These are phyloP conservation scores for Netelia inedita DNA, from an alignment of 2,888 invertebrate species.

Conservation along the genomic window DNA sequence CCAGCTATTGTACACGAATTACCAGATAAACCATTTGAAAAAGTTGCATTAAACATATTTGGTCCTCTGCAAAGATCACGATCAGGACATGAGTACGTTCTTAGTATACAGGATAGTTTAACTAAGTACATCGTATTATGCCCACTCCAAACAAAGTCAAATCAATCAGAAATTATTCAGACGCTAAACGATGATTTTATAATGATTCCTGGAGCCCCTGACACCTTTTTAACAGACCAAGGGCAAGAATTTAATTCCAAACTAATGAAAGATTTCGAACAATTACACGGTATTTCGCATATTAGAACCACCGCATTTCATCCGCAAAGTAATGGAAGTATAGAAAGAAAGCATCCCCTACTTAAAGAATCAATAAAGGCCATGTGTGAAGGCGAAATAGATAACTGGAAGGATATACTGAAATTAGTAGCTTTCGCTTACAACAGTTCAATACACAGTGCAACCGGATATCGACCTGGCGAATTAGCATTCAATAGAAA, in stretches of 20 bases:
- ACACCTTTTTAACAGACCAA: conserved; percentile 53
- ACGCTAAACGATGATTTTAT: conserved; percentile 50
- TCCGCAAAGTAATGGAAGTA: conserved; percentile 62
- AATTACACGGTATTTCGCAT: conserved; percentile 51
- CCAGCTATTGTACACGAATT: conserved; percentile 43
- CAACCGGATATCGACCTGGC: conserved; percentile 57
- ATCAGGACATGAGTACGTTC: conserved; percentile 62
- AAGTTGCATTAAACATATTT: conserved; percentile 52
- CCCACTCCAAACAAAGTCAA: conserved; percentile 67
- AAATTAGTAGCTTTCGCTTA: conserved; percentile 54
- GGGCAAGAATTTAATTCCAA: conserved; percentile 49
- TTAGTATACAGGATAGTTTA: conserved; percentile 47
- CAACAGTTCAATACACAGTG: conserved; percentile 53
- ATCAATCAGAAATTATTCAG: conserved; percentile 66
- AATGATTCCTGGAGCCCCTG: conserved; percentile 58
- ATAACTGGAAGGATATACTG: conserved; percentile 48
- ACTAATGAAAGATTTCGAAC: conserved; percentile 60
- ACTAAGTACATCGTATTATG: conserved; percentile 70
- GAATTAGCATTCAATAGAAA: conserved; percentile 59
- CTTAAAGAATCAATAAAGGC: conserved; percentile 46
- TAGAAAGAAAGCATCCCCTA: conserved; percentile 55
- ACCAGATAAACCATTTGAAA: conserved; percentile 52
- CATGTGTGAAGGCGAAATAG: conserved; percentile 30
- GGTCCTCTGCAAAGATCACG: conserved; percentile 51
- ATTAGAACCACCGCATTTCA: conserved; percentile 58